phyloP scores from a whole-genome alignment of 2,797 vertebrate genomes.

The Sebastes vulpes region DNA sequence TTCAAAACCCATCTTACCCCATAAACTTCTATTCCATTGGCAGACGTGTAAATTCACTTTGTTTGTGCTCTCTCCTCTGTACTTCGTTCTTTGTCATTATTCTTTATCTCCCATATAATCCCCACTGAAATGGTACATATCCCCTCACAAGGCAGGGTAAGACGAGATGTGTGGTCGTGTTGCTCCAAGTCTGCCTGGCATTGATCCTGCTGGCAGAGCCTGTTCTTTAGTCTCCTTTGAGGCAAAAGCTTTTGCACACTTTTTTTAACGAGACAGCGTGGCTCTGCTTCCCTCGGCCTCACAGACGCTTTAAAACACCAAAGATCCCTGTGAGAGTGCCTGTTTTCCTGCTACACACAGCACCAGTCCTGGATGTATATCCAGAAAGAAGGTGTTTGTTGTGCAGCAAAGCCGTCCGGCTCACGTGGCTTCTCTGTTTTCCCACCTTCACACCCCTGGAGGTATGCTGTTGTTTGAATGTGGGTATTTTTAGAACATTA shows the following conservation, averaged over 20 bases:
- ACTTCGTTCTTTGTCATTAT: background rate
- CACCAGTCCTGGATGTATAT: constrained; percentile 22
- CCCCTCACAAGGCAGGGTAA: constrained; percentile 33
- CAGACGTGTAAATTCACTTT: background rate
- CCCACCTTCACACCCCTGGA: constrained; percentile 37
- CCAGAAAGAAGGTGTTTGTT: constrained; percentile 30
- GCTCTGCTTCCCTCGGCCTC: constrained; percentile 16
- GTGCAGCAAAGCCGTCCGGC: background rate
- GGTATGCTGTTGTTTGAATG: constrained; percentile 41
- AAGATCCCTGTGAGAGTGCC: constrained; percentile 17
- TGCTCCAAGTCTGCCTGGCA: constrained; percentile 54
- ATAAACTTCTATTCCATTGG: background rate
- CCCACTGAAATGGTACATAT: constrained; percentile 23
- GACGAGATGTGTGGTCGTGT: constrained; percentile 39
- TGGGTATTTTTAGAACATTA: constrained; percentile 64
- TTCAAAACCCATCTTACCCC: background rate
- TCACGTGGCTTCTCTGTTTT: constrained; percentile 24
- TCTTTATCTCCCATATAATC: constrained; percentile 36
- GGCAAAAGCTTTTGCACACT: constrained; percentile 43
- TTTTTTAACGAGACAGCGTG: constrained; percentile 48
- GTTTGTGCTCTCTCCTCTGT: background rate
- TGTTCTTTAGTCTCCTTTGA: constrained; percentile 30
- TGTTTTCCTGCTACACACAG: constrained; percentile 37
- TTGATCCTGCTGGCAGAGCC: constrained; percentile 52
- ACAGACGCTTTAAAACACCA: constrained; percentile 20